Percentiles rank a stretch among this genome's conserved stretches.
phyloP scores from a whole-genome alignment of 2,113 vertebrate genomes.

The Erythrocercus mccallii region DNA sequence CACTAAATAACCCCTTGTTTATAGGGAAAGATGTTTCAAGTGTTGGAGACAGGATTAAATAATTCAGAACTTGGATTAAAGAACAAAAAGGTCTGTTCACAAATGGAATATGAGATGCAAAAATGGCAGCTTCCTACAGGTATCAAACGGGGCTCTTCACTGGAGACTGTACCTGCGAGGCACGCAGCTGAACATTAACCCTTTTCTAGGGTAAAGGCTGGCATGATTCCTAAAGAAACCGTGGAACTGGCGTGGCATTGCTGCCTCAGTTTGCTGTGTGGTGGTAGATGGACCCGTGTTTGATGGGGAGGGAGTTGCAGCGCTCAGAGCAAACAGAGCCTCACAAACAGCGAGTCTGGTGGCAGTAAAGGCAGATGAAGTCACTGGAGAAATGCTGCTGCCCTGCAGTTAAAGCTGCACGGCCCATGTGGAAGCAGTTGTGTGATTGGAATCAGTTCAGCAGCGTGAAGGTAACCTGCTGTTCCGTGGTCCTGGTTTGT shows the following conservation, averaged over 20 bases:
- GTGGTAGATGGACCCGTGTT: neutral
- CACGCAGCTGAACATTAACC: neutral
- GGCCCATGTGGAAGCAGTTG: neutral
- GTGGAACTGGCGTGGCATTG: neutral
- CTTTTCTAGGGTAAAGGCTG: neutral
- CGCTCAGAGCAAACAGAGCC: neutral
- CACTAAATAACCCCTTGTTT: slow-evolving; percentile 40
- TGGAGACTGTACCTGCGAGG: neutral
- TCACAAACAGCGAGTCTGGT: neutral
- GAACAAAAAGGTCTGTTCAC: slow-evolving; percentile 38
- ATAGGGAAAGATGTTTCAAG: neutral
- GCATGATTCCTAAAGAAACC: neutral
- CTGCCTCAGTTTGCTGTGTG: neutral
- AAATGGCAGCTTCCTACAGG: slow-evolving; percentile 27
- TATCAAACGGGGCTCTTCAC: neutral
- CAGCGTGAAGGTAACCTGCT: neutral
- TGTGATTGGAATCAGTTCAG: neutral
- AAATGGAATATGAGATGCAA: slow-evolving; percentile 27
- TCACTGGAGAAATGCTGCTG: neutral
- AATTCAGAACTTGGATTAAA: slow-evolving; percentile 44
- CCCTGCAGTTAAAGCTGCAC: neutral
- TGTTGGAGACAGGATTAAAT: slow-evolving; percentile 32
- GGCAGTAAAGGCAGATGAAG: neutral
- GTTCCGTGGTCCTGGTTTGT: fast-evolving
- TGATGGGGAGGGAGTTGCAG: neutral